Percentiles rank a stretch among this genome's conserved stretches.
These are phyloP conservation scores for Xylota segnis DNA, from an alignment of 2,888 invertebrate genomes.

Conservation along the genomic window DNA sequence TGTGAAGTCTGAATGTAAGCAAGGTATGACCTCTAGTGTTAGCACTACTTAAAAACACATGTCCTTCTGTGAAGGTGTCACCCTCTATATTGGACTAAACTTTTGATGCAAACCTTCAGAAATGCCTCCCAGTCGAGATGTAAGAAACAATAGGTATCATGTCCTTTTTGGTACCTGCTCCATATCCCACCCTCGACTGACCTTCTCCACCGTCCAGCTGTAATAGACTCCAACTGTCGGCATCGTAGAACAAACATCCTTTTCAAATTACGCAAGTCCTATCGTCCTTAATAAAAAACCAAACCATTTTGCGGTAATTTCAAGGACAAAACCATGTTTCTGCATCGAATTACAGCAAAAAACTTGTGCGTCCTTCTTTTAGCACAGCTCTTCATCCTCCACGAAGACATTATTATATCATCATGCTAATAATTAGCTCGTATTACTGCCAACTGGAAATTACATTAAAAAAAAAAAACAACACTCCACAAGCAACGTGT, in stretches of 20 bases:
- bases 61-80: no score
- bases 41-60: no score
- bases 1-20: no score
- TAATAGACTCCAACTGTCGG: background rate
- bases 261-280: background rate
- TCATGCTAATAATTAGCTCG: constrained; percentile 65
- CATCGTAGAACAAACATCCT: constrained; percentile 2
- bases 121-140: no score
- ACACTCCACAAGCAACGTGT: background rate
- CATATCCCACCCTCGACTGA: background rate
- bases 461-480: background rate
- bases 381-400: background rate
- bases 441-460: constrained; percentile 43
- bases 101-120: no score
- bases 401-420: constrained; percentile 24
- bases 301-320: constrained; percentile 1
- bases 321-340: constrained; percentile 38
- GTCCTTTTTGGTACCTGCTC: no score
- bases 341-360: constrained; percentile 25
- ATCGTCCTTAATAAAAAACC: background rate
- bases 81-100: no score
- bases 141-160: no score
- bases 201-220: background rate
- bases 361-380: background rate
- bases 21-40: no score